Conservation (phyloP, 2,797 vertebrate species). For the Dendrocincla fuliginosa region DNA sequence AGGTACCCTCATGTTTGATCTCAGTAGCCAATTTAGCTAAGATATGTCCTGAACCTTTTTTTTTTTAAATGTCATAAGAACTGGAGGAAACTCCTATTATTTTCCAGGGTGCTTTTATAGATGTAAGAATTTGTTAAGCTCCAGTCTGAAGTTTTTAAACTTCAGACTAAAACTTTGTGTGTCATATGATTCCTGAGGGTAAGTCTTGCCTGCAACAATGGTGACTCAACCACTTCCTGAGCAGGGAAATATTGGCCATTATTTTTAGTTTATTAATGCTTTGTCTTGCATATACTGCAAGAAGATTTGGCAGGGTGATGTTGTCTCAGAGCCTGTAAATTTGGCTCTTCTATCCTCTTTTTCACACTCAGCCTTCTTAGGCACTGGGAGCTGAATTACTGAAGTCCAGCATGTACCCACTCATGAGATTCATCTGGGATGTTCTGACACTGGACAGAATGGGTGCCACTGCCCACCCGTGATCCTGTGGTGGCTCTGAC, state of each 20-base stretch:
- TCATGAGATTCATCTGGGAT: not conserved
- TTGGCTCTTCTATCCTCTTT: not conserved
- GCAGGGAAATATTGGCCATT: not conserved
- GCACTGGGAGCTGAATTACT: rapidly evolving
- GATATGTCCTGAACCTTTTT: not conserved
- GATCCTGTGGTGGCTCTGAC: not conserved
- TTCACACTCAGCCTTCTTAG: not conserved
- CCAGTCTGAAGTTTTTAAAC: not conserved
- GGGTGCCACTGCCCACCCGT: rapidly evolving
- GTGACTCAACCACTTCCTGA: not conserved
- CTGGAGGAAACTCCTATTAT: not conserved
- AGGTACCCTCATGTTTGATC: not conserved
- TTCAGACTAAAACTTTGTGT: not conserved
- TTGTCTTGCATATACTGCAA: not conserved
- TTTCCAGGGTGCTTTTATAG: not conserved
- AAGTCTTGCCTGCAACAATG: not conserved
- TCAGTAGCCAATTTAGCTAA: not conserved
- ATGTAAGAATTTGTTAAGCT: not conserved
- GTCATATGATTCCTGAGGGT: not conserved
- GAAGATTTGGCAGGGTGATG: not conserved
- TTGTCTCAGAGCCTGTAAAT: not conserved
- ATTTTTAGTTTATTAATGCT: not conserved
- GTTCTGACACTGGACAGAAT: not conserved
- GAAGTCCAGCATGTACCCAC: not conserved
- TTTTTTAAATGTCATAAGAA: not conserved